Percentiles rank a stretch among this genome's conserved stretches.
These are phyloP conservation scores for Lathronympha strigana DNA, from an alignment of 2,888 invertebrate species.

Conservation along the genomic window DNA sequence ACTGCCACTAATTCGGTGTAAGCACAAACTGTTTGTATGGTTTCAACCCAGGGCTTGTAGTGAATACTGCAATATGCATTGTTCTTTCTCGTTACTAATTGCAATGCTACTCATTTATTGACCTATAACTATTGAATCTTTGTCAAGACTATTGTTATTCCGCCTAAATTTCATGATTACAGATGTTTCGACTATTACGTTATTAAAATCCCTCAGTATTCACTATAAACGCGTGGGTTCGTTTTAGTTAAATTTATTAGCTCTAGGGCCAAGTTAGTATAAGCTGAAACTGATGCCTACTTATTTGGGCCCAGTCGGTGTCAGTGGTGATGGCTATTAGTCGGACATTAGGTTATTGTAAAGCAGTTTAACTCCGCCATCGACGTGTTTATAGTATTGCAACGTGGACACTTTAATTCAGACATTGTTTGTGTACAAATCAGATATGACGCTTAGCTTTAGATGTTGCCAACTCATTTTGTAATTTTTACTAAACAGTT, in stretches of 20 bases:
- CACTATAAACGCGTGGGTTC: slow-evolving; percentile 17
- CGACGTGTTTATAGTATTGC: slow-evolving; percentile 9
- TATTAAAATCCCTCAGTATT: neutral
- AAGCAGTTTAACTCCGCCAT: slow-evolving; percentile 8
- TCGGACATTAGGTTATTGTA: slow-evolving; percentile 48
- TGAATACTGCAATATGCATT: slow-evolving; percentile 1
- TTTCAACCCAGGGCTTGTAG: slow-evolving; percentile 32
- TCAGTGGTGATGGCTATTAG: slow-evolving; percentile 55
- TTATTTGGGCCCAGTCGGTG: slow-evolving; percentile 56
- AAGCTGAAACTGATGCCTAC: slow-evolving; percentile 64
- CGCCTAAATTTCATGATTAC: slow-evolving; percentile 13
- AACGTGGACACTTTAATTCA: slow-evolving; percentile 16
- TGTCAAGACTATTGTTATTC: neutral
- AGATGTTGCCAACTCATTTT: slow-evolving; percentile 15
- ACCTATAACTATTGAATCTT: neutral
- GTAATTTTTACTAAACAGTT: slow-evolving; percentile 8
- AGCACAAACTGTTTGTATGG: slow-evolving; percentile 39
- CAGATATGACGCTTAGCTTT: slow-evolving; percentile 8
- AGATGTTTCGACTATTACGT: neutral
- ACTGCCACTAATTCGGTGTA: slow-evolving; percentile 39
- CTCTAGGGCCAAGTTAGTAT: slow-evolving; percentile 62
- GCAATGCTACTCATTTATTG: neutral
- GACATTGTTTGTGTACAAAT: slow-evolving; percentile 1
- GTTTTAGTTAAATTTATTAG: slow-evolving; percentile 77
- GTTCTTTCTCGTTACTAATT: neutral